Base-by-base conservation (phyloP, 2,888 invertebrate species). In the Epinotia ramella region DNA sequence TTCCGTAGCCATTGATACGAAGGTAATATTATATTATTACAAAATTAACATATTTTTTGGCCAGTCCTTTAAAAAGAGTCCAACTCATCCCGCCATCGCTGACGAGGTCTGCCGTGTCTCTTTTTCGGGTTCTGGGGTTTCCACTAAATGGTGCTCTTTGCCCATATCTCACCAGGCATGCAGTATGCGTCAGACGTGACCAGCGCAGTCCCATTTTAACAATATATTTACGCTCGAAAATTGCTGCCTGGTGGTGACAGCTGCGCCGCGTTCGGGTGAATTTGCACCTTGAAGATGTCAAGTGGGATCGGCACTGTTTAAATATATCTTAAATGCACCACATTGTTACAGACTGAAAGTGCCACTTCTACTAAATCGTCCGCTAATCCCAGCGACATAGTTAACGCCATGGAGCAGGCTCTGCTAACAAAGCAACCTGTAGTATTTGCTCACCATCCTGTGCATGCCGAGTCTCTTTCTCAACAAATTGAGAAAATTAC, bases 391-490 rank as follows among this genome's bases (percentile, higher is more conserved):
- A 12, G 64, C 13, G 64, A 64, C 16, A 65, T 74, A 11, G 49
- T 64, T 12, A 64, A 64, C 24, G 64, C 46, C 7, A 46, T 53
- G 11, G 76, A 73, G 33, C 62, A 44, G 20, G 72, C 40, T 18
- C 24, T 76, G 11, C 73, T 40, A 16, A 67, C 73, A 0, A 46
- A 6, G 28, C 76, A 73, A 16, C 66, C 72, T 46, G 63, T 76
- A 1, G 24, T 76, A 20, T 60, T 57, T 12, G 73, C 76, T 49
- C 40, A 44, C 20, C 56, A 20, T 1, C 7, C 53, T 9, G 49
- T 2, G 16, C 13, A 5, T 11, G 12, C 63, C 12, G 33, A 7
- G 7, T 49, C 75, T 16, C 65, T 75, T n/a, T 20, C 59, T 40
- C 18, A 70, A 24, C 59, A 75, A 75, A 60, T 75, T 65, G 44